Conservation (phyloP, 2,888 invertebrate species). For the Eupithecia pulchellata region DNA sequence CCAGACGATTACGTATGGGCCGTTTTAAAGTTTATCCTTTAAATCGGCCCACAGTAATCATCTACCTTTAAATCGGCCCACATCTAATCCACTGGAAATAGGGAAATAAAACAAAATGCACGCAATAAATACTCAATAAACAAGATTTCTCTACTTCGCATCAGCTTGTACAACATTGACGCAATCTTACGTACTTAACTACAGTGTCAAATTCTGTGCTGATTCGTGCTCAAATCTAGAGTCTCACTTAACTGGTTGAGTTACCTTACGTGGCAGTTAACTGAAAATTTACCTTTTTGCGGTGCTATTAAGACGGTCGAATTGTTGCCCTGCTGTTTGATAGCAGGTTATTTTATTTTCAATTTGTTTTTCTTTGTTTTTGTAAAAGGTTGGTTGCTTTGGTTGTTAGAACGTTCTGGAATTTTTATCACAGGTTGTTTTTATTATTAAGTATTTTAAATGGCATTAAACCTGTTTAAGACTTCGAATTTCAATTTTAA, state of each 20-base stretch:
- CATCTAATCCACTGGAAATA: too few relatives aligned
- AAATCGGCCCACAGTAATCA: too few relatives aligned
- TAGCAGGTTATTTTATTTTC: conserved; percentile 39
- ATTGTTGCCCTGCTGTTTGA: conserved; percentile 50
- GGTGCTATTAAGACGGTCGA: conserved; percentile 46
- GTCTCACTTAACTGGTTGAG: conserved; percentile 13
- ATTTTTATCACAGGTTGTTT: too few relatives aligned
- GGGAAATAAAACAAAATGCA: too few relatives aligned
- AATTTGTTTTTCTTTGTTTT: conserved; percentile 39
- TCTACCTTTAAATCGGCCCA: too few relatives aligned
- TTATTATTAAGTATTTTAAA: neutral
- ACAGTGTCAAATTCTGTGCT: neutral
- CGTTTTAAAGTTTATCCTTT: too few relatives aligned
- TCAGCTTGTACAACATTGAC: too few relatives aligned
- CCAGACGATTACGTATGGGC: too few relatives aligned
- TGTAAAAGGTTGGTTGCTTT: neutral
- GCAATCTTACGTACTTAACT: too few relatives aligned
- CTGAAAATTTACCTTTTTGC: conserved; percentile 46
- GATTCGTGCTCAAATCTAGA: neutral
- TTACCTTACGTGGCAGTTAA: conserved; percentile 38
- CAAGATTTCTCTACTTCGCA: too few relatives aligned
- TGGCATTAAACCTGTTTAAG: neutral
- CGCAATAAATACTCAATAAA: too few relatives aligned
- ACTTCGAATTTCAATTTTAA: too few relatives aligned
- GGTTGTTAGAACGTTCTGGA: neutral